Conservation (phyloP, 2,888 invertebrate species). For the Nasonovia ribisnigri region DNA sequence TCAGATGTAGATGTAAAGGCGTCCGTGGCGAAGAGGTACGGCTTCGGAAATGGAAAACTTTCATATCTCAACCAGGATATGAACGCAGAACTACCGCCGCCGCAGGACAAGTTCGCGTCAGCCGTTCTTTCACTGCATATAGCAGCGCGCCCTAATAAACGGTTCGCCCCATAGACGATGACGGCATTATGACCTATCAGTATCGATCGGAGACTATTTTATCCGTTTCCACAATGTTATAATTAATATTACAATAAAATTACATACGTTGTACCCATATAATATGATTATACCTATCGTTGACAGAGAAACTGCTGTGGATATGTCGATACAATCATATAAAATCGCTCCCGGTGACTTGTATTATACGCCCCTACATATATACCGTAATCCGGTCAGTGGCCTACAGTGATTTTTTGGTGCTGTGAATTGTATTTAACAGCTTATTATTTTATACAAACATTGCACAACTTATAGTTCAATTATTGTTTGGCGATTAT, state of each 20-base stretch:
- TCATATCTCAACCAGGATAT: slow-evolving; percentile 33
- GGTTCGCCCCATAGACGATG: background rate
- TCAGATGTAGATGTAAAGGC: background rate
- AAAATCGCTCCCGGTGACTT: background rate
- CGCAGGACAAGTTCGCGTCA: background rate
- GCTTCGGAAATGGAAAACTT: slow-evolving; percentile 6
- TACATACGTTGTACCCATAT: background rate
- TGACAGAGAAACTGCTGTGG: background rate
- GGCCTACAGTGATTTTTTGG: background rate
- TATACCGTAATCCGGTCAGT: background rate
- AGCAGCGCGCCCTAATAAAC: background rate
- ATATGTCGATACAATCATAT: background rate
- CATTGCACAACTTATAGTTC: background rate
- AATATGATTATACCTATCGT: background rate
- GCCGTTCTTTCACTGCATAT: background rate
- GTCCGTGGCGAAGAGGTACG: background rate
- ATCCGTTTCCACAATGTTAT: background rate
- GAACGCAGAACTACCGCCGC: background rate
- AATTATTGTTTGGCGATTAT: background rate
- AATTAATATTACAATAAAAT: background rate
- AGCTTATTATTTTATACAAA: background rate
- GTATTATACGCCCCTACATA: background rate
- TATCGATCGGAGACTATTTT: background rate
- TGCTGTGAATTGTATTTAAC: background rate
- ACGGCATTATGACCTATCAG: background rate